Conservation (phyloP, 2,797 vertebrate species). For the Anniella stebbinsi region DNA sequence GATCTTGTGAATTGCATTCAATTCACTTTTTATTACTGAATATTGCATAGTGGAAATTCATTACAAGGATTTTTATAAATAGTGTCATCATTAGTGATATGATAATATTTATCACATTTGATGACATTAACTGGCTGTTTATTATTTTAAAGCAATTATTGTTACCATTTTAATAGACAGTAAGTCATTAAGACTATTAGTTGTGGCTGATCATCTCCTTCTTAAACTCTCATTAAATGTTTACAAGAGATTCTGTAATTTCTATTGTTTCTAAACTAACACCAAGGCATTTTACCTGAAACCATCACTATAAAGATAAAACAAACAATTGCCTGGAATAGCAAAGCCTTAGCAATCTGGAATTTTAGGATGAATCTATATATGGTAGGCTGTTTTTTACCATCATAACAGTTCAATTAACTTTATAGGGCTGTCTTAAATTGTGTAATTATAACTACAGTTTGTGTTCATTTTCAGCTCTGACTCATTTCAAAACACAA, state of each 20-base stretch:
- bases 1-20: neutral
- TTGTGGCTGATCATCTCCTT: slow-evolving; percentile 5
- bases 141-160: slow-evolving; percentile 40
- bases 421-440: slow-evolving; percentile 10
- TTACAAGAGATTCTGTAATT: slow-evolving; percentile 7
- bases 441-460: neutral
- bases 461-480: neutral
- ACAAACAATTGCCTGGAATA: neutral
- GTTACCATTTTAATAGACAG: slow-evolving; percentile 19
- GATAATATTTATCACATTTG: slow-evolving; percentile 15
- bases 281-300: neutral
- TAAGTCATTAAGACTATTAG: neutral
- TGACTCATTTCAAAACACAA: slow-evolving; percentile 17
- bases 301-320: neutral
- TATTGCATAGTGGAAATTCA: slow-evolving; percentile 19
- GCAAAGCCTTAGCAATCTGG: neutral
- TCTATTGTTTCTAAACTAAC: slow-evolving; percentile 27
- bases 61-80: slow-evolving; percentile 1
- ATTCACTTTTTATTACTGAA: slow-evolving; percentile 11
- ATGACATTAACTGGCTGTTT: slow-evolving; percentile 12
- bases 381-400: neutral
- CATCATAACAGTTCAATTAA: slow-evolving; percentile 28
- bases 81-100: slow-evolving; percentile 6
- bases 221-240: slow-evolving; percentile 28
- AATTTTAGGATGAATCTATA: slow-evolving; percentile 1